Base-by-base conservation (phyloP, 2,888 invertebrate species). In the Eilema depressum region DNA sequence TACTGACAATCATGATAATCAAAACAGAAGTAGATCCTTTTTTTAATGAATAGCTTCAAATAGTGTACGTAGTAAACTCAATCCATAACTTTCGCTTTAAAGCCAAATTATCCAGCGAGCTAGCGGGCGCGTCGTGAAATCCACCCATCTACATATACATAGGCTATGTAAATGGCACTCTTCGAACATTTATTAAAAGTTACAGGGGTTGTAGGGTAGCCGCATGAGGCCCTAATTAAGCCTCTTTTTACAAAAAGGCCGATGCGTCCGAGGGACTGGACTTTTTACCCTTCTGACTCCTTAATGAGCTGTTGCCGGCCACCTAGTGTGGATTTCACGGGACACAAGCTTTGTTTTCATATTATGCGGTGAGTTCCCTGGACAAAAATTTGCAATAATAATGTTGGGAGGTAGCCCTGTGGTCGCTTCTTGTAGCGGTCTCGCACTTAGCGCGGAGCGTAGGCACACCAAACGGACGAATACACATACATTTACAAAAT, bases 131-230 rank as follows among this genome's bases (percentile, higher is more conserved):
- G 65, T 64, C 68, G 56, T 71, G 68, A 80, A 75, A 82, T 73
- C 74, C 76, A 47, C 59, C 85, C 73, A 78, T 74, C 74, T 74
- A 81, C 66, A 65, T 82, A 80, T 70, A 79, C 69, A 69, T 83
- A 83, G 81, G 80, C 53, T 82, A 85, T 88, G 89, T 88, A 89
- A 88, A 89, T 86, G 88, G 86, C 89, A 84, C 91, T 93, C 88
- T 88, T 91, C 92, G 93, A 92, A 90, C 95, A 93, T 95, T 95
- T 95, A 95, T 95, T 95, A 95, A 95, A 95, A 95, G 95, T 95
- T 95, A 94, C 94, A 93, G 94, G 93, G 95, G 92, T 90, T 89
- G 92, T 91, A 92, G 93, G 94, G 92, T 85, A 92, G 95, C 95
- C 95, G 91, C 95, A 95, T 90, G 94, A 94, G 92, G 81, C 90